Conservation (phyloP, 2,797 vertebrate species). For the Rhodeus uyekii region DNA sequence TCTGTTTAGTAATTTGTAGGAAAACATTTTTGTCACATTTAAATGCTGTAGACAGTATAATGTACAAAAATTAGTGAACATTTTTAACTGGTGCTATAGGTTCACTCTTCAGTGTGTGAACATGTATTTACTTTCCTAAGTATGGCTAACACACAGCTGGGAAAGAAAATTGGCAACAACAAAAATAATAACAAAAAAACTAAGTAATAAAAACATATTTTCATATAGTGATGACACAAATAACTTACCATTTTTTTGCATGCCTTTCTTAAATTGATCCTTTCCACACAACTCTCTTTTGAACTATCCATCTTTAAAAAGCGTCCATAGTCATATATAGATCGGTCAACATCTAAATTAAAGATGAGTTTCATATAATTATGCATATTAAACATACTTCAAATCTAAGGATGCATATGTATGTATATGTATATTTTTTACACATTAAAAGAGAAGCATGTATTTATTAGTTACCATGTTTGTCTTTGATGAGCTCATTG, state of each 20-base stretch:
- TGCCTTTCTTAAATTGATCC: constrained; percentile 46
- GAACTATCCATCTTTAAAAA: constrained; percentile 86
- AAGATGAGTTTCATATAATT: background rate
- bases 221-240: background rate
- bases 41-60: background rate
- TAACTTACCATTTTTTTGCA: constrained; percentile 68
- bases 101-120: background rate
- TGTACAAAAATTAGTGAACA: too few relatives aligned
- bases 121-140: background rate
- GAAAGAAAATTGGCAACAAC: too few relatives aligned
- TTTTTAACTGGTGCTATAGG: background rate
- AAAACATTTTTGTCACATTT: background rate
- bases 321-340: constrained; percentile 74
- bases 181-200: background rate
- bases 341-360: constrained; percentile 72
- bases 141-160: background rate
- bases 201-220: background rate
- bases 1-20: background rate
- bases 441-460: background rate
- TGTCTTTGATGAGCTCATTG: constrained; percentile 79
- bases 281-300: constrained; percentile 81
- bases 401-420: too few relatives aligned
- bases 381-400: background rate
- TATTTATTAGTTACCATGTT: constrained; percentile 72
- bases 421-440: too few relatives aligned